phyloP scores from a whole-genome alignment of 2,888 invertebrate genomes.

The Drosophila maculinotata region DNA sequence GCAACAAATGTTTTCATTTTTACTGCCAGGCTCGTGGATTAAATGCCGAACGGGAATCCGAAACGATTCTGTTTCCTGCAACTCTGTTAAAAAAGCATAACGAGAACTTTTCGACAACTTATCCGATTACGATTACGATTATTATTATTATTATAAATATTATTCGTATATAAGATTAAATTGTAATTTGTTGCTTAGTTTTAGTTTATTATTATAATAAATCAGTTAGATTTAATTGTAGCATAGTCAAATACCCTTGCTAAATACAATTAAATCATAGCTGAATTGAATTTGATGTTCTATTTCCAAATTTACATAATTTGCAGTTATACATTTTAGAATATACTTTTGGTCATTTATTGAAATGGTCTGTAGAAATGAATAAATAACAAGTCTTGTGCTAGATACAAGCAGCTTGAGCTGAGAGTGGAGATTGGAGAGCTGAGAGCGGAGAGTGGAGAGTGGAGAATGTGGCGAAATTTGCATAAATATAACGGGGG shows the following conservation, averaged over 20 bases:
- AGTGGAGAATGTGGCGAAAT: constrained; percentile 24
- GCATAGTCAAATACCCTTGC: too few relatives aligned
- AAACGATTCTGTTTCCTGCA: background rate
- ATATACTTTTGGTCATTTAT: constrained; percentile 17
- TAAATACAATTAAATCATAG: too few relatives aligned
- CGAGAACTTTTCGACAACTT: background rate
- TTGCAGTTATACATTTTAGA: background rate
- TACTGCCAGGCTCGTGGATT: constrained; percentile 23
- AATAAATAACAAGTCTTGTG: constrained; percentile 10
- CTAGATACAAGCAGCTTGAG: constrained; percentile 21
- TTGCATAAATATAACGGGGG: constrained; percentile 70
- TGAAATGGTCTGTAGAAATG: constrained; percentile 9
- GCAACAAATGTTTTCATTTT: constrained; percentile 77
- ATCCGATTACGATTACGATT: too few relatives aligned
- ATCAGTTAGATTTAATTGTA: too few relatives aligned
- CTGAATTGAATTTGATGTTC: too few relatives aligned
- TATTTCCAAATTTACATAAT: background rate
- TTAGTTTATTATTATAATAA: too few relatives aligned
- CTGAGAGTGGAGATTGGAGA: background rate
- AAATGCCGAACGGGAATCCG: constrained; percentile 15
- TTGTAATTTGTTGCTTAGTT: too few relatives aligned
- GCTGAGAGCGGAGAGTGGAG: background rate
- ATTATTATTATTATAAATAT: too few relatives aligned
- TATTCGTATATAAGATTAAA: too few relatives aligned
- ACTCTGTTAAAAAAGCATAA: constrained; percentile 7